Conservation (phyloP, 2,797 vertebrate species). For the Moxostoma hubbsi region DNA sequence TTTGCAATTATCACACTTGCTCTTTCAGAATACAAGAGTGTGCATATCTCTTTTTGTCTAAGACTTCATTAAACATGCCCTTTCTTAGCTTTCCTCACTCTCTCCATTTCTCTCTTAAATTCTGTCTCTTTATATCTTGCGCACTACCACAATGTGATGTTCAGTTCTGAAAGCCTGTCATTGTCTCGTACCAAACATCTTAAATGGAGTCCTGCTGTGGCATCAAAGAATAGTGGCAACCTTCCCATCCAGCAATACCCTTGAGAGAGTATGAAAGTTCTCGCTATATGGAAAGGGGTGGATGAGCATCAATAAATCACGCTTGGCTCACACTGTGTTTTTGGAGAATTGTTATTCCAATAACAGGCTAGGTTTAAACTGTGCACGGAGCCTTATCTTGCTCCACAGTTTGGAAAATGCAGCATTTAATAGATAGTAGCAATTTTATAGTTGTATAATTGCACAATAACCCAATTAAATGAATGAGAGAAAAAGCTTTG, state of each 20-base stretch:
- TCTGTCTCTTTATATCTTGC: slow-evolving; percentile 12
- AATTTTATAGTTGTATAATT: neutral
- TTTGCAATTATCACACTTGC: too few species aligned
- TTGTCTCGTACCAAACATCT: slow-evolving; percentile 49
- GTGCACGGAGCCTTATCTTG: slow-evolving; percentile 13
- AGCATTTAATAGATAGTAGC: neutral
- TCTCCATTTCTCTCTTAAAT: neutral
- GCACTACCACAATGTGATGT: slow-evolving; percentile 30
- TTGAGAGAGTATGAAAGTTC: slow-evolving; percentile 24
- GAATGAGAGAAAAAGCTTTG: slow-evolving; percentile 1
- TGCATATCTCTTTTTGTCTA: too few species aligned
- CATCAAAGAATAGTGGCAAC: slow-evolving; percentile 49
- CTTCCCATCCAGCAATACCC: slow-evolving; percentile 41
- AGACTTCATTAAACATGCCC: neutral
- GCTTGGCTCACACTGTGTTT: slow-evolving; percentile 28
- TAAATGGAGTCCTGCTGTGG: slow-evolving; percentile 53
- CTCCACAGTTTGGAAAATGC: slow-evolving; percentile 22
- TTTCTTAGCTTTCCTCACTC: slow-evolving; percentile 38
- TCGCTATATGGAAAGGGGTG: slow-evolving; percentile 12
- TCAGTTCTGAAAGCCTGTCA: slow-evolving; percentile 49
- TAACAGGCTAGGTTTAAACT: slow-evolving; percentile 36
- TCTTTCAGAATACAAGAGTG: too few species aligned
- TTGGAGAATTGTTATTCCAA: slow-evolving; percentile 33
- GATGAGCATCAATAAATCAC: slow-evolving; percentile 41
- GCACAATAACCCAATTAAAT: neutral